Evolutionary conservation across 1,140 invertebrate species (phyloP), one percentile per base, ranked within the genome.

Genomic region (Zaprionus ghesquierei): DNA sequence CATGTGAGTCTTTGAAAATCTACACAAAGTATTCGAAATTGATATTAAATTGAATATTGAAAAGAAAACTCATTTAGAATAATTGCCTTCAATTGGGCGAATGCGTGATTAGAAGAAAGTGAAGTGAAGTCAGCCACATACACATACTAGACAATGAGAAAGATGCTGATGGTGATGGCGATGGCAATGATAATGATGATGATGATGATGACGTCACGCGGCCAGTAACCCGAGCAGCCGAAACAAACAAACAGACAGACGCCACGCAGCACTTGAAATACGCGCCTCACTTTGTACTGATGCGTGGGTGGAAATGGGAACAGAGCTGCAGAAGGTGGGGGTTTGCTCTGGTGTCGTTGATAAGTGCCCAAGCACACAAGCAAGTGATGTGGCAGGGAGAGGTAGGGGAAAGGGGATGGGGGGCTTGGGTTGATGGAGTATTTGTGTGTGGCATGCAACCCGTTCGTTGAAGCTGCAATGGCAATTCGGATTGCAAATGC

Each of bases 401-500:
- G 18, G 60, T 69, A 46, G 51, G 63, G 2, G 18, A 8, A 8
- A 60, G 2, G 20, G 13, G 3, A 29, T 5, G 41, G 22, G n/a
- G 25, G 46, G 41, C 13, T 8, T 1, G 27, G 27, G n/a, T 41
- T 15, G 35, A n/a, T 61, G 44, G 4, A 46, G 9, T 46, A 13
- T 61, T 38, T 53, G 44, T 64, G 49, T 71, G 55, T 50, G 50
- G 60, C 68, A 75, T 75, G 66, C 56, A 80, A 54, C 75, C 68
- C 64, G 75, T 86, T 73, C 66, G 69, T 68, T 69, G 75, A 33
- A 44, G 61, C 71, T 54, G 72, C 82, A 77, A 79, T 74, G 58
- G 79, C 76, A 82, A 87, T 89, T 72, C 73, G 72, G 76, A 68
- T 89, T 82, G 84, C 73, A 87, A 80, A 81, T 84, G 84, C 84